These are phyloP conservation scores for Drosophila navojoa DNA, from an alignment of 1,140 invertebrate species.

Conservation along the genomic window DNA sequence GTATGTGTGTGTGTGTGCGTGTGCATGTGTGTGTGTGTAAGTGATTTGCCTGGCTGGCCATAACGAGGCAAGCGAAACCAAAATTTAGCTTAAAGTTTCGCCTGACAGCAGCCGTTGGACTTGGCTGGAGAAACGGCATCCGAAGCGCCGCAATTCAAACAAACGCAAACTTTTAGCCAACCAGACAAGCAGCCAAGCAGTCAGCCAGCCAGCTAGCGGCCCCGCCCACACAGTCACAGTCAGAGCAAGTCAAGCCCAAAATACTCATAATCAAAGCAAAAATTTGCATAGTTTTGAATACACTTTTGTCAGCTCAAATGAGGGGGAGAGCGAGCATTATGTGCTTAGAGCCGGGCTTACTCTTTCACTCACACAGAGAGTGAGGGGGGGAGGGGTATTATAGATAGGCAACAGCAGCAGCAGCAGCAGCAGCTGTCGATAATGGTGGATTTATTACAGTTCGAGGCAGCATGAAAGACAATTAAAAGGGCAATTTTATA, in stretches of 20 bases:
- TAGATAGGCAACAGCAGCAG: not conserved
- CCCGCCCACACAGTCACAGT: not conserved
- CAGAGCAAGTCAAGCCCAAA: not conserved
- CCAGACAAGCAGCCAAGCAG: too few species aligned
- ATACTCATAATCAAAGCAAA: conserved; percentile 51
- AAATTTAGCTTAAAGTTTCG: conserved; percentile 32
- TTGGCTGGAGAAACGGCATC: conserved; percentile 1
- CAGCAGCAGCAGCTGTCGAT: conserved; percentile 30
- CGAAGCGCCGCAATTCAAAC: not conserved
- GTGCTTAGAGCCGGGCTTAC: not conserved
- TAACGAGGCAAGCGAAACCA: conserved; percentile 26
- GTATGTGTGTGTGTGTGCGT: not conserved
- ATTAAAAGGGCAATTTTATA: conserved; percentile 59
- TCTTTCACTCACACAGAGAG: too few species aligned
- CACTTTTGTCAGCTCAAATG: conserved; percentile 30
- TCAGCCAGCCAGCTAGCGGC: too few species aligned
- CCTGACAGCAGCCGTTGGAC: conserved; percentile 6
- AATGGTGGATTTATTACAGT: conserved; percentile 66
- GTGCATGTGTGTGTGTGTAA: conserved; percentile 11
- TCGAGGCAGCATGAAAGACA: conserved; percentile 52
- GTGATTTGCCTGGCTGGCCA: conserved; percentile 35
- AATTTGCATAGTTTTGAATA: conserved; percentile 70
- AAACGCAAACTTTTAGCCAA: not conserved
- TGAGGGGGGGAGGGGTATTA: too few species aligned
- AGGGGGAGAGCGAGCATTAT: not conserved